These are phyloP conservation scores for Falco columbarius DNA, from an alignment of 2,797 vertebrate species.

Conservation along the genomic window DNA sequence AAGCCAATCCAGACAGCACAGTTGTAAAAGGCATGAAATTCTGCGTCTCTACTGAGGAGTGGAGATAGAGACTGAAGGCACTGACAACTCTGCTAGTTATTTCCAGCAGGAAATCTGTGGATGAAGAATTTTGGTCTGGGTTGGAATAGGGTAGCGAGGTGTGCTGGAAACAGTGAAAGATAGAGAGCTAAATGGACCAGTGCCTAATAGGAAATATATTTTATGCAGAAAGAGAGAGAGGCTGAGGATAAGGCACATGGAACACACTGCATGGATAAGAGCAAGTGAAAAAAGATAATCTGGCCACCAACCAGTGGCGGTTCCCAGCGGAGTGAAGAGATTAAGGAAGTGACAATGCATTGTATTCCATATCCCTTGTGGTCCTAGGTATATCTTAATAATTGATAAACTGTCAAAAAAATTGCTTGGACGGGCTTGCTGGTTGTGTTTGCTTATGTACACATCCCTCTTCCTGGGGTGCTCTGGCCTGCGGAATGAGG, in stretches of 20 bases:
- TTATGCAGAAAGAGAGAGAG: neutral
- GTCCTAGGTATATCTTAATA: neutral
- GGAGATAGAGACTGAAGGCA: neutral
- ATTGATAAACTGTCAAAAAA: neutral
- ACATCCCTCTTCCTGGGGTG: no score
- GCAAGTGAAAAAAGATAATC: neutral
- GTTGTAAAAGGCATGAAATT: neutral
- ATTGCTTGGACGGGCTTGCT: rapidly evolving
- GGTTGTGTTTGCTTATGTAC: neutral
- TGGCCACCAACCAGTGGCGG: neutral
- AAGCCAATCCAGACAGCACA: rapidly evolving
- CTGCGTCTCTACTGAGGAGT: neutral
- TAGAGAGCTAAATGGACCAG: neutral
- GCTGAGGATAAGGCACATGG: neutral
- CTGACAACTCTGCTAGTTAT: neutral
- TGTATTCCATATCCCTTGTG: neutral
- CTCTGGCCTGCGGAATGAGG: no score
- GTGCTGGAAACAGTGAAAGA: neutral
- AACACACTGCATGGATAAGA: rapidly evolving
- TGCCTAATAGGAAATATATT: neutral
- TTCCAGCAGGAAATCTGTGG: neutral
- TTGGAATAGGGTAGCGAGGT: neutral
- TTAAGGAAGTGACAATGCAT: neutral
- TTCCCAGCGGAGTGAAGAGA: neutral
- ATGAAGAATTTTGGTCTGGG: neutral